Percentiles rank a stretch among this genome's conserved stretches.
Conservation (phyloP, 1,140 invertebrate species). For the Micrasema minimum region DNA sequence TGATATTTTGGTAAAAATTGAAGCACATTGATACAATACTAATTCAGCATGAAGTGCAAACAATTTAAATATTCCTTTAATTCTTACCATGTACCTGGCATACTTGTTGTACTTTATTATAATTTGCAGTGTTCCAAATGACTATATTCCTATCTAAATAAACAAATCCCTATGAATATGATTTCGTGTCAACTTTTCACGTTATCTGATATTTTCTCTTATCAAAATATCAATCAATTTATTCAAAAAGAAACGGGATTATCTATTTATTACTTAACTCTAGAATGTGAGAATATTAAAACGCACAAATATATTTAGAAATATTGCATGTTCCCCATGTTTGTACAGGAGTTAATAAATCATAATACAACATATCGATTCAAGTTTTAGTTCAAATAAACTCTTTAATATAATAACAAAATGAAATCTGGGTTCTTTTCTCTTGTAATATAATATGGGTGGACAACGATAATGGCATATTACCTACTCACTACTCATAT, state of each 20-base stretch:
- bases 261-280: constrained; percentile 27
- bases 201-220: constrained; percentile 26
- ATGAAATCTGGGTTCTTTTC: no score
- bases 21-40: constrained; percentile 15
- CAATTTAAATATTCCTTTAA: background rate
- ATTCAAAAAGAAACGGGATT: constrained; percentile 30
- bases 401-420: no score
- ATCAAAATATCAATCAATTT: constrained; percentile 25
- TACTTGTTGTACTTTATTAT: constrained; percentile 11
- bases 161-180: constrained; percentile 25
- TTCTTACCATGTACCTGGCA: background rate
- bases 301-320: background rate
- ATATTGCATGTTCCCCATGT: background rate
- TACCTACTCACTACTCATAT: no score
- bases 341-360: background rate
- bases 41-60: constrained; percentile 14
- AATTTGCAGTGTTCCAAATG: constrained; percentile 20
- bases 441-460: no score
- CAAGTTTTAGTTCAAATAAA: no score
- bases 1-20: background rate
- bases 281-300: constrained; percentile 32
- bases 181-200: constrained; percentile 9
- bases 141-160: constrained; percentile 34
- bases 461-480: no score
- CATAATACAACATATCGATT: background rate